Evolutionary conservation across 1,140 invertebrate genomes (phyloP), one percentile per base, ranked within the genome.

Genomic region (Palaemon carinicauda): DNA sequence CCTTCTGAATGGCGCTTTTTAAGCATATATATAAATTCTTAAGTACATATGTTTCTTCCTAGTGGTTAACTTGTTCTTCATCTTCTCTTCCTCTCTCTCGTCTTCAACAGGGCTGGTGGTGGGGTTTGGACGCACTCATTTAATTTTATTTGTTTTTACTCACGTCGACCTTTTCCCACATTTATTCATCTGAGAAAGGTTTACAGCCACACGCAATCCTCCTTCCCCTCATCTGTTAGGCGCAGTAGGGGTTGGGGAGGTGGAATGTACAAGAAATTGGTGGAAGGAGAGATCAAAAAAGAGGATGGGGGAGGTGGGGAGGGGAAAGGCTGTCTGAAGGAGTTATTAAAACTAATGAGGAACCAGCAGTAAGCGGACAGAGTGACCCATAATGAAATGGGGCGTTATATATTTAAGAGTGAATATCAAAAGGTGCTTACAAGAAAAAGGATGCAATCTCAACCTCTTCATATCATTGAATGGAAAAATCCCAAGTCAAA

Each of bases 111-210:
- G 24, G 27, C n/a, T 27, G 73, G 17, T 75, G 69, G 71, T 41
- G 41, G 69, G 53, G 81, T 29, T 12, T 86, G 83, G 83, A 73
- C 83, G 83, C 83, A 86, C 83, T 86, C 77, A 79, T 19, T 71
- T 65, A 71, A 73, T 60, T 69, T 81, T 21, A 52, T 80, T 79
- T 60, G 71, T 80, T 60, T 27, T 71, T 52, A 75, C 73, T 19
- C 24, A 77, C 41, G 56, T 78, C 77, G 27, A 65, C 74, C 17
- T 41, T 33, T 19, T 51, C 19, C n/a, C 17, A 50, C 27, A 15
- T 60, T 78, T 73, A 85, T 33, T 75, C 56, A 60, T 54, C 21
- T 41, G 41, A 41, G 41, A 41, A 41, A 41, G 41, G 41, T 10
- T 50, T 73, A 69, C 56, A n/a, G 51, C 69, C 56, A 52, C 41